Conservation (phyloP, 2,797 vertebrate species). For the Lutjanus campechanus region DNA sequence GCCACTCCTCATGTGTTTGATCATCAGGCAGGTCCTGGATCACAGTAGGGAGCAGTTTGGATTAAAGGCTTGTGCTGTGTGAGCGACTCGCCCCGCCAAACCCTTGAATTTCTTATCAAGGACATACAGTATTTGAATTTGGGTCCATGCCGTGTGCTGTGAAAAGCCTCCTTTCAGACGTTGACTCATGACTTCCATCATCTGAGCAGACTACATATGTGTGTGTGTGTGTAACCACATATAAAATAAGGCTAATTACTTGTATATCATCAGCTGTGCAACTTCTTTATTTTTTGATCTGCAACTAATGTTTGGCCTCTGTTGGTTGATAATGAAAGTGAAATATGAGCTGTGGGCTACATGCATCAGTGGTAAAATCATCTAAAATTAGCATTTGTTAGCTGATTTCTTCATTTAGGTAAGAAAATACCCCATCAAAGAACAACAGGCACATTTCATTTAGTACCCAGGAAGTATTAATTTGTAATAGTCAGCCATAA, state of each 20-base stretch:
- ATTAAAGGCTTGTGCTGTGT: slow-evolving; percentile 61
- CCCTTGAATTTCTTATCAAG: slow-evolving; percentile 41
- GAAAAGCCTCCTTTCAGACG: slow-evolving; percentile 38
- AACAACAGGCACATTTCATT: not conserved
- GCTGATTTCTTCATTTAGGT: not conserved
- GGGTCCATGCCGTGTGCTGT: slow-evolving; percentile 24
- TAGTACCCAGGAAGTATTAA: not conserved
- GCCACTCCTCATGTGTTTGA: slow-evolving; percentile 55
- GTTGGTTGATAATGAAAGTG: not conserved
- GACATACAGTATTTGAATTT: slow-evolving; percentile 33
- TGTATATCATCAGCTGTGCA: not conserved
- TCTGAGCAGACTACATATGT: slow-evolving; percentile 17
- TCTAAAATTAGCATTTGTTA: too few relatives aligned
- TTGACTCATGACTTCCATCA: slow-evolving; percentile 36
- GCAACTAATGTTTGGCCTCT: not conserved
- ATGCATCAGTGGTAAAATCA: too few relatives aligned
- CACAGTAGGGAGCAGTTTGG: slow-evolving; percentile 49
- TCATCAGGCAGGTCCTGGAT: slow-evolving; percentile 51
- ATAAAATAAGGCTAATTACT: slow-evolving; percentile 1
- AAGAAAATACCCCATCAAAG: not conserved
- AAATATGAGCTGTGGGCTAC: too few relatives aligned
- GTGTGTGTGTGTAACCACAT: not conserved
- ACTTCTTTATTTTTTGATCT: not conserved
- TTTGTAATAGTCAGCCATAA: not conserved
- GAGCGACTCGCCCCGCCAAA: slow-evolving; percentile 30